A percentile compares a stretch with the other conserved stretches of the same genome.
These are phyloP conservation scores for Cyanoderma ruficeps DNA, from an alignment of 2,113 vertebrate species.

Conservation along the genomic window DNA sequence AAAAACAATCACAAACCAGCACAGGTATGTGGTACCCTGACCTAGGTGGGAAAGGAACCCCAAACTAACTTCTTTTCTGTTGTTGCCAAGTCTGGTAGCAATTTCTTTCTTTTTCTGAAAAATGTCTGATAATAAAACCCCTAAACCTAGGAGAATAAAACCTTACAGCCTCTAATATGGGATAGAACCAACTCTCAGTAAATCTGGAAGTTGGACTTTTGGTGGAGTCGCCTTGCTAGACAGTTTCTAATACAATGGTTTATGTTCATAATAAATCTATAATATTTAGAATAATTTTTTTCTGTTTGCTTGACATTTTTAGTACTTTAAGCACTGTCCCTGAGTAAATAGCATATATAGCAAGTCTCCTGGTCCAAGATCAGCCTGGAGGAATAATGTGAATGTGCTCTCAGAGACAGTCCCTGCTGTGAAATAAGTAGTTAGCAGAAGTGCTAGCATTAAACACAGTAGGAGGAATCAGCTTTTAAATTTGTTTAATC, in stretches of 20 bases:
- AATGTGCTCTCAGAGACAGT: constrained; percentile 66
- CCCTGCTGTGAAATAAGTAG: constrained; percentile 74
- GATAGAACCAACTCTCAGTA: neutral
- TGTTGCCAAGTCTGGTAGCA: neutral
- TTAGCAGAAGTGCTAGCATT: constrained; percentile 70
- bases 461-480: constrained; percentile 65
- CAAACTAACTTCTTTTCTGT: neutral
- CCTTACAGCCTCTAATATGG: neutral
- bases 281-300: neutral
- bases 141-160: constrained; percentile 1
- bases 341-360: constrained; percentile 12
- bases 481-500: constrained; percentile 74
- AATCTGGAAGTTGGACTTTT: neutral
- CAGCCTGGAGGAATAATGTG: constrained; percentile 68
- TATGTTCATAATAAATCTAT: constrained; percentile 16
- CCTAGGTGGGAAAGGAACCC: neutral
- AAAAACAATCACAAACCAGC: neutral
- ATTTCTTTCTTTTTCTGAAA: neutral
- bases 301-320: constrained; percentile 1
- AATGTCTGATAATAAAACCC: neutral
- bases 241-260: neutral
- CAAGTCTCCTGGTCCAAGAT: constrained; percentile 59
- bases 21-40: neutral
- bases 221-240: neutral
- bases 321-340: neutral